Percentiles rank a stretch among this genome's conserved stretches.
phyloP scores from a whole-genome alignment of 2,113 vertebrate species.

The Sigmodon hispidus region DNA sequence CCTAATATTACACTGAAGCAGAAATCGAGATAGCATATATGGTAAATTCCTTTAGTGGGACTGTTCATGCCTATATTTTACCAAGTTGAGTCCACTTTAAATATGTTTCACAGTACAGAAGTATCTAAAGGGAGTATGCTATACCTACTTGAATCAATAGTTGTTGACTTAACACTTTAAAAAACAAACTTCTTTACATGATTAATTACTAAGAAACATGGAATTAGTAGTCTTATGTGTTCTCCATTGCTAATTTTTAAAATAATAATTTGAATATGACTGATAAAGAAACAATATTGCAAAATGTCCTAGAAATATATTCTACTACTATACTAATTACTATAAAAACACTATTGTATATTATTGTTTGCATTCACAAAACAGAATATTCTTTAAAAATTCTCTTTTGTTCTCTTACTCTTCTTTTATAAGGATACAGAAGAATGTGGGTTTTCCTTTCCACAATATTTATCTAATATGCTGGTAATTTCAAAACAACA shows the following conservation, averaged over 20 bases:
- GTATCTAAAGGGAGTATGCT: no score
- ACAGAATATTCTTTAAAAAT: background rate
- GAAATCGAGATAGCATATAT: background rate
- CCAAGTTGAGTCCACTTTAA: background rate
- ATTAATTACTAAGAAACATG: background rate
- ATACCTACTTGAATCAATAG: background rate
- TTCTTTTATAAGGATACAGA: accelerated
- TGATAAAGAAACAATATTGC: background rate
- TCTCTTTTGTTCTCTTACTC: background rate
- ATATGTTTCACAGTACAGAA: background rate
- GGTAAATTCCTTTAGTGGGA: background rate
- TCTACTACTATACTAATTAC: background rate
- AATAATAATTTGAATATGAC: background rate
- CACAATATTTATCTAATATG: background rate
- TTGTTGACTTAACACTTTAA: background rate
- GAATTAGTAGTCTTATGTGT: background rate
- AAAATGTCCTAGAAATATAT: background rate
- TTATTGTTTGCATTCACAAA: background rate
- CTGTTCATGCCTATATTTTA: background rate
- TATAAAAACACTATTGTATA: background rate
- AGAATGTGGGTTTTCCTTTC: background rate
- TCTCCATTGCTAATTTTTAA: background rate
- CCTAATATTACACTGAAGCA: background rate
- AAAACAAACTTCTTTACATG: background rate
- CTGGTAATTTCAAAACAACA: background rate